Evolutionary conservation across 2,797 vertebrate genomes (phyloP).

Genomic region (Amphiprion clarkii): DNA sequence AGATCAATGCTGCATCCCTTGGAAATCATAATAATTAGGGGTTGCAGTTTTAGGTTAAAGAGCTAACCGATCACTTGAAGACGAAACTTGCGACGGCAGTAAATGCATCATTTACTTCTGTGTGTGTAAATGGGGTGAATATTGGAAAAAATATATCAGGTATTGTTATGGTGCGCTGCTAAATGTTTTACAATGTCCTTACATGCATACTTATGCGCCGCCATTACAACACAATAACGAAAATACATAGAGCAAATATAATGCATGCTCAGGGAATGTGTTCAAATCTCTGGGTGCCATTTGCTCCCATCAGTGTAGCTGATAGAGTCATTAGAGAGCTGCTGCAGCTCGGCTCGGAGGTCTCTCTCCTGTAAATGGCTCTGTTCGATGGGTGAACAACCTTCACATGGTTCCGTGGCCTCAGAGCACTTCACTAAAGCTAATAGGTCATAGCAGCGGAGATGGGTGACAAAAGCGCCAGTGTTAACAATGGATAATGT

Average conservation of each 20-base stretch:
- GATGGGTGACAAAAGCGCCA: slow-evolving; percentile 69
- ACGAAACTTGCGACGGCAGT: slow-evolving; percentile 19
- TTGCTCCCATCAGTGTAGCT: slow-evolving; percentile 91
- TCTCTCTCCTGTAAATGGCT: slow-evolving; percentile 86
- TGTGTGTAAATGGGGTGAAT: not conserved
- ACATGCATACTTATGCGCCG: slow-evolving; percentile 46
- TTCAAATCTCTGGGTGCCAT: slow-evolving; percentile 90
- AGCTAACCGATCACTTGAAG: slow-evolving; percentile 52
- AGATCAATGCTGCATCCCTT: slow-evolving; percentile 59
- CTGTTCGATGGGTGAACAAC: slow-evolving; percentile 84
- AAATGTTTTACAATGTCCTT: slow-evolving; percentile 54
- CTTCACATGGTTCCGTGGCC: slow-evolving; percentile 70
- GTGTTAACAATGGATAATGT: slow-evolving; percentile 76
- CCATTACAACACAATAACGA: slow-evolving; percentile 66
- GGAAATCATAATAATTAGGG: slow-evolving; percentile 69
- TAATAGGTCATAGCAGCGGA: slow-evolving; percentile 77
- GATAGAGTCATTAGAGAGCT: slow-evolving; percentile 90
- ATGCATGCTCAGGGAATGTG: slow-evolving; percentile 86
- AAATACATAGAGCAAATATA: slow-evolving; percentile 83
- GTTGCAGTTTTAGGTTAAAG: slow-evolving; percentile 62
- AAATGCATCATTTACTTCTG: not conserved
- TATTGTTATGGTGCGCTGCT: slow-evolving; percentile 21
- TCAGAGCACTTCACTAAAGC: slow-evolving; percentile 72
- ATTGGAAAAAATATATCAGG: slow-evolving; percentile 15
- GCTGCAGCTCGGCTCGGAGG: slow-evolving; percentile 80